phyloP scores from a whole-genome alignment of 2,113 vertebrate species.

The Cyrtonyx montezumae region DNA sequence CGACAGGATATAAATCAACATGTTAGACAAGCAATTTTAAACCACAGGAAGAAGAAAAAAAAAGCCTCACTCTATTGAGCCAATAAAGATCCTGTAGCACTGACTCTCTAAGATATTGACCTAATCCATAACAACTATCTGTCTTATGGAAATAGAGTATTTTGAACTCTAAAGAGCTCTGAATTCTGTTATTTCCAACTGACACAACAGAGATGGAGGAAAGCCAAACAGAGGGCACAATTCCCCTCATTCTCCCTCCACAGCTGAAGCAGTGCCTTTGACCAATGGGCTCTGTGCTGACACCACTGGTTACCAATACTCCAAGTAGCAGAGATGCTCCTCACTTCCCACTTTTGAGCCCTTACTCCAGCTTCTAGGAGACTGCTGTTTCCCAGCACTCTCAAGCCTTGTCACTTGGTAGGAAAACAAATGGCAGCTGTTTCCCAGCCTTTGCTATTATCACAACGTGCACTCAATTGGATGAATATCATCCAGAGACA shows the following conservation, averaged over 20 bases:
- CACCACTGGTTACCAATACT: background rate
- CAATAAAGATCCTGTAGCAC: slow-evolving; percentile 34
- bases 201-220: slow-evolving; percentile 14
- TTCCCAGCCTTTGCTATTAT: background rate
- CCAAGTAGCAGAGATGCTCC: background rate
- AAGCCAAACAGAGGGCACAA: background rate
- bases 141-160: slow-evolving; percentile 28
- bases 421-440: background rate
- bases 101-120: background rate
- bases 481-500: background rate
- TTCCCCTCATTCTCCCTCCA: background rate
- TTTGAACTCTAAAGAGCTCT: slow-evolving; percentile 25
- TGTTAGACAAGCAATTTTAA: slow-evolving; percentile 50
- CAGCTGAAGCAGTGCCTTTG: background rate
- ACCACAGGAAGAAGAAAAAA: slow-evolving; percentile 23
- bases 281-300: background rate
- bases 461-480: background rate
- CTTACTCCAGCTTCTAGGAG: background rate
- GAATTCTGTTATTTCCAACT: background rate
- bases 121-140: slow-evolving; percentile 31
- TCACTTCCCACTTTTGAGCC: background rate
- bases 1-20: slow-evolving; percentile 58
- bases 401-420: background rate
- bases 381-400: background rate
- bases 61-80: background rate